phyloP scores from a whole-genome alignment of 2,888 invertebrate species.

The Eugnorisma glareosa region DNA sequence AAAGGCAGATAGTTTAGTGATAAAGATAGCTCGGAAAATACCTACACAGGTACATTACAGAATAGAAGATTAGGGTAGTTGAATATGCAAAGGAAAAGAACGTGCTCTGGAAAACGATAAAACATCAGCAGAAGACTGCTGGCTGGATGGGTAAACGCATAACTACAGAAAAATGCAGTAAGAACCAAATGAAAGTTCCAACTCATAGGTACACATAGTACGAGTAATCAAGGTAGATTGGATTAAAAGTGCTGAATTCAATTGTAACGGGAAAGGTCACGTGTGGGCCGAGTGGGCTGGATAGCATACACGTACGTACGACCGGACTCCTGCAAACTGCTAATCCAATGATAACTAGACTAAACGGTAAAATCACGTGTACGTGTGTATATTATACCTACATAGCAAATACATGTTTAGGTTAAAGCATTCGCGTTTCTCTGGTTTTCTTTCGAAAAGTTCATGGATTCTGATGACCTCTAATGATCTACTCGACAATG shows the following conservation, averaged over 20 bases:
- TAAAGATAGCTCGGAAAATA: not conserved
- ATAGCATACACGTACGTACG: not conserved
- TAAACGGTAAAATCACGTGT: constrained; percentile 2
- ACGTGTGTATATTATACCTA: not conserved
- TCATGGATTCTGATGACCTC: not conserved
- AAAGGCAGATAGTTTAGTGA: not conserved
- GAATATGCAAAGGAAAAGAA: constrained; percentile 6
- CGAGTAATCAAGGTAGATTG: constrained; percentile 23
- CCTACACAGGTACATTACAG: not conserved
- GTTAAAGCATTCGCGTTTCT: not conserved
- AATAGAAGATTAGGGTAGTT: not conserved
- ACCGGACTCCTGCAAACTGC: constrained; percentile 33
- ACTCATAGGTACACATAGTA: not conserved
- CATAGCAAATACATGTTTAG: not conserved
- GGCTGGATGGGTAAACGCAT: too few species aligned
- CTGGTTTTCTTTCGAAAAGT: not conserved
- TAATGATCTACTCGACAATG: too few species aligned
- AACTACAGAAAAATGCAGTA: constrained; percentile 17
- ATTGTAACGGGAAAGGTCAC: constrained; percentile 54
- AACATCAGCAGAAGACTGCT: not conserved
- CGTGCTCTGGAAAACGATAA: not conserved
- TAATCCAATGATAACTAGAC: constrained; percentile 30
- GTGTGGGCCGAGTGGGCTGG: constrained; percentile 35
- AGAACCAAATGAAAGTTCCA: not conserved
- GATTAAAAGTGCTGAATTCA: constrained; percentile 49